A percentile compares a stretch with the other conserved stretches of the same genome.
phyloP scores from a whole-genome alignment of 2,113 vertebrate genomes.

The Nycticebus coucang region DNA sequence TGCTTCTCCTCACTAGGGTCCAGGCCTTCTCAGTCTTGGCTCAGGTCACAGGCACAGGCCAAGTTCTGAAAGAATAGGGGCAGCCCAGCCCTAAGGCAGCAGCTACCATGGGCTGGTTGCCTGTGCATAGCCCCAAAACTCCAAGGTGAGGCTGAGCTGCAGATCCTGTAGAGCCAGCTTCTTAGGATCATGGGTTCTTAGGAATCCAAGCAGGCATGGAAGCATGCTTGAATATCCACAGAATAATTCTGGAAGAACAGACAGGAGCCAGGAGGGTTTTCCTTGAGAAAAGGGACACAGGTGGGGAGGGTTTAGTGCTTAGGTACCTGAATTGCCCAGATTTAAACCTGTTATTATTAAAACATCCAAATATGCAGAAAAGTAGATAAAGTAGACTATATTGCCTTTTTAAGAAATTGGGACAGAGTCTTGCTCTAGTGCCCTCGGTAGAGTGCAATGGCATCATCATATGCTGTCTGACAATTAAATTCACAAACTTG shows the following conservation, averaged over 20 bases:
- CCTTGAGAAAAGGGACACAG: background rate
- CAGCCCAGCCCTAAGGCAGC: background rate
- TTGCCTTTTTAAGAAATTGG: too few relatives aligned
- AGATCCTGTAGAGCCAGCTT: background rate
- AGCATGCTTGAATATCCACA: background rate
- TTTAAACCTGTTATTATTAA: background rate
- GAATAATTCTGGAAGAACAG: too few relatives aligned
- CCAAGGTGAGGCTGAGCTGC: too few relatives aligned
- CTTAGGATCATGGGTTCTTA: background rate
- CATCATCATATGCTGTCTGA: too few relatives aligned
- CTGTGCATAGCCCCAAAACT: background rate
- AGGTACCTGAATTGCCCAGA: background rate
- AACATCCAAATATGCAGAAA: background rate
- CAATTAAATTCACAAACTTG: too few relatives aligned
- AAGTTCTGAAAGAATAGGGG: background rate
- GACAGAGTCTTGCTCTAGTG: too few relatives aligned
- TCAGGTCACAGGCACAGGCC: background rate
- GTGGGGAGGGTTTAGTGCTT: background rate
- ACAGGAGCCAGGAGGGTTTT: background rate
- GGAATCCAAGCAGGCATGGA: background rate
- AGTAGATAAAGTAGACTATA: background rate
- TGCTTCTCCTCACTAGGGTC: background rate
- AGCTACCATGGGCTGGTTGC: too few relatives aligned
- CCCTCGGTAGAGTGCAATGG: too few relatives aligned
- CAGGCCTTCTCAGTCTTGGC: background rate